Percentiles rank a stretch among this genome's conserved stretches.
phyloP scores from a whole-genome alignment of 2,113 vertebrate species.

The Aix galericulata region DNA sequence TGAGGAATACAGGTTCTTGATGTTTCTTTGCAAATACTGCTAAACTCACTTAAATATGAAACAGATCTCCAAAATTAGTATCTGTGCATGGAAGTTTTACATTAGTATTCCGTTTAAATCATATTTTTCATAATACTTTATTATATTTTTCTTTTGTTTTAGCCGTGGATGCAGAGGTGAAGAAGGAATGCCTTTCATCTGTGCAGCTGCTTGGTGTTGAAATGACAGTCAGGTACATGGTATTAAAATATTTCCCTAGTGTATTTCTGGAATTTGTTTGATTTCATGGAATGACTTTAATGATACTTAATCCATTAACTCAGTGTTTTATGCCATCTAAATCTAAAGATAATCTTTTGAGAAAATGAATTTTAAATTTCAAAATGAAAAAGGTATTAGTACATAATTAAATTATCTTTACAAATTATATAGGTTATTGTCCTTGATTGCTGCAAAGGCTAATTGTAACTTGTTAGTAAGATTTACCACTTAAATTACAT shows the following conservation, averaged over 20 bases:
- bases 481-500: slow-evolving; percentile 28
- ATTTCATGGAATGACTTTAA: slow-evolving; percentile 39
- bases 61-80: not conserved
- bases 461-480: slow-evolving; percentile 19
- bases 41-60: slow-evolving; percentile 28
- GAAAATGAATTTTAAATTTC: slow-evolving; percentile 40
- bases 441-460: slow-evolving; percentile 43
- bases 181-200: slow-evolving; percentile 76
- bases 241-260: slow-evolving; percentile 15
- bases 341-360: slow-evolving; percentile 39
- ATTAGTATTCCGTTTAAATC: slow-evolving; percentile 51
- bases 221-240: slow-evolving; percentile 80
- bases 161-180: slow-evolving; percentile 70
- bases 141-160: slow-evolving; percentile 50
- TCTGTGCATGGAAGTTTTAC: slow-evolving; percentile 40
- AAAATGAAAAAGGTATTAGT: slow-evolving; percentile 28
- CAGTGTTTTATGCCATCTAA: slow-evolving; percentile 36
- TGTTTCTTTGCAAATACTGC: slow-evolving; percentile 25
- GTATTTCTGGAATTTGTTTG: slow-evolving; percentile 45
- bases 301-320: slow-evolving; percentile 45
- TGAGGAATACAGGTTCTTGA: not conserved
- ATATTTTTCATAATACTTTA: slow-evolving; percentile 27
- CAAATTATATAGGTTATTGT: slow-evolving; percentile 12
- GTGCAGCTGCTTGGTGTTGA: slow-evolving; percentile 82
- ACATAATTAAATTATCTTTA: slow-evolving; percentile 38